phyloP scores from a whole-genome alignment of 2,113 vertebrate species.

The Gobio gobio region DNA sequence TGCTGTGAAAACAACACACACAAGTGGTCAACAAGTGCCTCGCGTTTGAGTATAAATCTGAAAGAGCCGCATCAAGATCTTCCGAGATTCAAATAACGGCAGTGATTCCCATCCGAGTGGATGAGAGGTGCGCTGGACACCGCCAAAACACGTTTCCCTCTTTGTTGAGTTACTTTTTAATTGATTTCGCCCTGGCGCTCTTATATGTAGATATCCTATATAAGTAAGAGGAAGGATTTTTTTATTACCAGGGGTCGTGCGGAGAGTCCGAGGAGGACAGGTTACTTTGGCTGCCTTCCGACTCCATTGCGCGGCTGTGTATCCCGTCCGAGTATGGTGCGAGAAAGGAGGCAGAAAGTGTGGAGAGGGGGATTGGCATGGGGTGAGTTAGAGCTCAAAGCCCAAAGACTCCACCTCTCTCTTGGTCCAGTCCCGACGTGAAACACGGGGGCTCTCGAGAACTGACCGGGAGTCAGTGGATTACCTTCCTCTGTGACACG shows the following conservation, averaged over 20 bases:
- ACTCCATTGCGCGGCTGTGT: slow-evolving; percentile 85
- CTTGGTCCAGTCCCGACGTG: slow-evolving; percentile 52
- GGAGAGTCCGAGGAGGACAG: slow-evolving; percentile 92
- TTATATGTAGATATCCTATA: neutral
- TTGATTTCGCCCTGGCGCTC: neutral
- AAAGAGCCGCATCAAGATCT: neutral
- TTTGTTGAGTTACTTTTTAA: slow-evolving; percentile 40
- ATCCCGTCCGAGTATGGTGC: slow-evolving; percentile 63
- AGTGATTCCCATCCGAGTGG: slow-evolving; percentile 29
- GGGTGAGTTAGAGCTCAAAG: slow-evolving; percentile 52
- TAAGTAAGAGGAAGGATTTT: neutral
- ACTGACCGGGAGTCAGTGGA: slow-evolving; percentile 47
- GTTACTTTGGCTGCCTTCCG: slow-evolving; percentile 93
- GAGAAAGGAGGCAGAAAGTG: slow-evolving; percentile 53
- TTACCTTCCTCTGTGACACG: slow-evolving; percentile 19
- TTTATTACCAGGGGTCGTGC: slow-evolving; percentile 92
- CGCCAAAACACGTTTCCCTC: slow-evolving; percentile 32
- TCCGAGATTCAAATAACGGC: slow-evolving; percentile 14
- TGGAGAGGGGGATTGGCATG: slow-evolving; percentile 49
- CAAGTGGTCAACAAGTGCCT: slow-evolving; percentile 52
- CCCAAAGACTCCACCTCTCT: slow-evolving; percentile 53
- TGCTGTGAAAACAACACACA: slow-evolving; percentile 74
- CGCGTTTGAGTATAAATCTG: neutral
- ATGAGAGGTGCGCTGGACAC: slow-evolving; percentile 40
- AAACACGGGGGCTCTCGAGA: slow-evolving; percentile 25